These are phyloP conservation scores for Spialia ferax DNA, from an alignment of 2,888 invertebrate genomes.

Conservation along the genomic window DNA sequence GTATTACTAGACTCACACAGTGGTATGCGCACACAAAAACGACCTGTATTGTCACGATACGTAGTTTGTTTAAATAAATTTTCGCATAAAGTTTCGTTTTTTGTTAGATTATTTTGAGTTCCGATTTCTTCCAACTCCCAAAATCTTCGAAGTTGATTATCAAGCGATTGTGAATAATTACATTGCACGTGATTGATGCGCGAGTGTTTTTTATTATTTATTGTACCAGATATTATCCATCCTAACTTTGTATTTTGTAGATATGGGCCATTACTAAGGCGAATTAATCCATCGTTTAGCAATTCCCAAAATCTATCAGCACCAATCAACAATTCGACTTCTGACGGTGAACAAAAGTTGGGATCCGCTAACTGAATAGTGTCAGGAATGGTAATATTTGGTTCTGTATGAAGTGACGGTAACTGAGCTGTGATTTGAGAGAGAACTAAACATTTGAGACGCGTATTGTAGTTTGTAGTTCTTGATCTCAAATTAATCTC, in stretches of 20 bases:
- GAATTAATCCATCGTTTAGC: slow-evolving; percentile 7
- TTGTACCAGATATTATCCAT: slow-evolving; percentile 17
- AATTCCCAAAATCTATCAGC: slow-evolving; percentile 21
- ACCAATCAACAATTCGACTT: slow-evolving; percentile 14
- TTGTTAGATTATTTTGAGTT: background rate
- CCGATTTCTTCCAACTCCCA: slow-evolving; percentile 15
- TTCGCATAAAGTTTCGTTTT: slow-evolving; percentile 14
- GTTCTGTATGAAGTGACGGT: background rate
- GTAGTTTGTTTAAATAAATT: slow-evolving; percentile 30
- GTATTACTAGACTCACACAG: slow-evolving; percentile 4
- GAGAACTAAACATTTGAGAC: slow-evolving; percentile 19
- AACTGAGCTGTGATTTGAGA: slow-evolving; percentile 13
- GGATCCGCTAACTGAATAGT: slow-evolving; percentile 18
- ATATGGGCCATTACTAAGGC: slow-evolving; percentile 13
- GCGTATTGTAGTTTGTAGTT: background rate
- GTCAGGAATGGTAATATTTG: slow-evolving; percentile 14
- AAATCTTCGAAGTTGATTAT: slow-evolving; percentile 7
- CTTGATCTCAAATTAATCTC: slow-evolving; percentile 5
- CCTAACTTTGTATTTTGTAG: slow-evolving; percentile 24
- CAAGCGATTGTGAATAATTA: slow-evolving; percentile 12
- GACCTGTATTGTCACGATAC: slow-evolving; percentile 35
- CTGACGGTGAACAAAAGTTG: background rate
- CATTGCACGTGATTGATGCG: background rate
- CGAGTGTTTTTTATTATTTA: background rate
- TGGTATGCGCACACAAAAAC: slow-evolving; percentile 20